Base-by-base conservation (phyloP, 1,140 invertebrate genomes). In the Drosophila suzukii region DNA sequence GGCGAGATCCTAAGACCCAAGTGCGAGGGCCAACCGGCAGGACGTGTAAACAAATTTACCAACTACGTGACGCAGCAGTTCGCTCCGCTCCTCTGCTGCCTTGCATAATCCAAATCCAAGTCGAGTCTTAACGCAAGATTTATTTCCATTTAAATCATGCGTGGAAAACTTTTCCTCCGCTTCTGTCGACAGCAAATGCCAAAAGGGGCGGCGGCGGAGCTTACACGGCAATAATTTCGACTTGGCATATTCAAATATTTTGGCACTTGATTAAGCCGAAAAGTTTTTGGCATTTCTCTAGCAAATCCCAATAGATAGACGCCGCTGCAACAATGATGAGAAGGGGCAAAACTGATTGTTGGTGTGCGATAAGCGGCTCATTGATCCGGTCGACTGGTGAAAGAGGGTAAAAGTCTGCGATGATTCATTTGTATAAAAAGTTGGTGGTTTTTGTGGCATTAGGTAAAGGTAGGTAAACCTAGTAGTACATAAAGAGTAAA, bases 121-220 rank as follows among this genome's bases (percentile, higher is more conserved):
- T 73, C 57, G 68, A 83, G 78, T 80, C 84, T 88, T 88, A 88
- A 88, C 84, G 73, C 84, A 88, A 88, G 84, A 88, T 88, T 88
- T 88, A 88, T 88, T 81, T 67, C 77, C 84, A 89, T 88, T 88
- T 88, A 88, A 88, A 88, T 89, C 84, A 88, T 88, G 84, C 84
- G 84, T 88, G 85, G 80, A 77, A 88, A 88, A 88, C 47, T 88
- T 88, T 85, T 78, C 24, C 51, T n/a, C 60, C 46, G 59, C 62
- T 77, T 60, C 53, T 65, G 70, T 67, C 61, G 75, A 65, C 60
- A 78, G 74, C 72, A 78, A 77, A 86, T 67, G 63, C 66, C 81
- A 68, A 32, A 4, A 17, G n/a, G n/a, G 17, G 24, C 7, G 15
- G 12, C 17, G 15, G 12, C 3, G 24, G 20, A 12, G 72, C 53